Conservation (phyloP, 2,888 invertebrate genomes). For the Disparrhopalites patrizii region DNA sequence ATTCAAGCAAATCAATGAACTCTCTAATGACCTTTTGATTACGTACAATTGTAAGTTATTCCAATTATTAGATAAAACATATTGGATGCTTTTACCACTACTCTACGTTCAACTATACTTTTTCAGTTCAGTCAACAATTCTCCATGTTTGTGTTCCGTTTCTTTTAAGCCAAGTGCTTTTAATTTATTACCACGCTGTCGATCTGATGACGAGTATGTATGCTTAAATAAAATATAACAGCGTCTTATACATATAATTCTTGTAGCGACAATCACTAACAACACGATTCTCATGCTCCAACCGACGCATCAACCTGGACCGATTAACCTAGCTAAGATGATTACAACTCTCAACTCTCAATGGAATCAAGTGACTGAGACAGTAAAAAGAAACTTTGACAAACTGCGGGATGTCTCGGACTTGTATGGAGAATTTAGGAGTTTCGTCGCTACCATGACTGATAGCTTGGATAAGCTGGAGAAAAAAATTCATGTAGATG, state of each 20-base stretch:
- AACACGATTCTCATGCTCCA: conserved; percentile 16
- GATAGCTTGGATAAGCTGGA: conserved; percentile 77
- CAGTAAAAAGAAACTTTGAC: conserved; percentile 61
- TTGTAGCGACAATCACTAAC: conserved; percentile 11
- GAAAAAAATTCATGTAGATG: conserved; percentile 67
- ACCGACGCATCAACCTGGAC: conserved; percentile 24
- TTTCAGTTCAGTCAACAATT: too few relatives aligned
- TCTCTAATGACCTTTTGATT: conserved; percentile 53
- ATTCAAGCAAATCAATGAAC: conserved; percentile 58
- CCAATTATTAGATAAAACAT: background rate
- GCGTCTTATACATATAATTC: background rate
- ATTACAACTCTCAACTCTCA: conserved; percentile 67
- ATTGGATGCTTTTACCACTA: too few relatives aligned
- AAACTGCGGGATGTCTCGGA: conserved; percentile 69
- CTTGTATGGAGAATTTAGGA: conserved; percentile 68
- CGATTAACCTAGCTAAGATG: conserved; percentile 53
- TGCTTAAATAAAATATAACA: background rate
- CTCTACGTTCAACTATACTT: too few relatives aligned
- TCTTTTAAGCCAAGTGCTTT: background rate
- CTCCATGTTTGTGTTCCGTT: too few relatives aligned
- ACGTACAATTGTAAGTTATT: conserved; percentile 29
- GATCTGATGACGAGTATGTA: too few relatives aligned
- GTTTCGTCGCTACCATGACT: conserved; percentile 69
- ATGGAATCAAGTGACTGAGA: conserved; percentile 68
- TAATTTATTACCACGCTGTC: too few relatives aligned